Evolutionary conservation across 2,888 invertebrate species (phyloP).

Genomic region (Leptinotarsa haldemani): DNA sequence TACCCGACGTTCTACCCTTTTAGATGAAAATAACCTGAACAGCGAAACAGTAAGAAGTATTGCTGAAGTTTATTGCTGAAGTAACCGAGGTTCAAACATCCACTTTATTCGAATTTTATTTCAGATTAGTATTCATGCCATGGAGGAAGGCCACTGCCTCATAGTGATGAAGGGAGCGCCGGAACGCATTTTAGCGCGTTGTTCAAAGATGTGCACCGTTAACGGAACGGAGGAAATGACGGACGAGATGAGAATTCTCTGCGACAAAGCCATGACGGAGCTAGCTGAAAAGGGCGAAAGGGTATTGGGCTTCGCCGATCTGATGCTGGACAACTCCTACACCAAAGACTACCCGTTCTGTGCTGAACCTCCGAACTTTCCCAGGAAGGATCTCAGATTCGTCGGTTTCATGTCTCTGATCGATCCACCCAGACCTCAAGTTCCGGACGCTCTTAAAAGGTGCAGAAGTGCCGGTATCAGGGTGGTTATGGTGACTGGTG

Average conservation of each 20-base stretch:
- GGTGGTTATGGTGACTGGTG: slow-evolving; percentile 84
- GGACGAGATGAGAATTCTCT: slow-evolving; percentile 68
- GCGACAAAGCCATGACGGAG: slow-evolving; percentile 80
- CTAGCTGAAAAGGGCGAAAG: slow-evolving; percentile 84
- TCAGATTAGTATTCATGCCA: slow-evolving; percentile 73
- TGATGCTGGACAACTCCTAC: slow-evolving; percentile 68
- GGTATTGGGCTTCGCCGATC: slow-evolving; percentile 84
- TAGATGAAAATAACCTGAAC: too few relatives aligned
- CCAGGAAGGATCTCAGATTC: slow-evolving; percentile 73
- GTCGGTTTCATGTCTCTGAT: slow-evolving; percentile 74
- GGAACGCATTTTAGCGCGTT: slow-evolving; percentile 77
- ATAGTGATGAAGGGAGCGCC: slow-evolving; percentile 84
- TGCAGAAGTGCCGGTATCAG: slow-evolving; percentile 84
- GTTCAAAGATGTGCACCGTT: slow-evolving; percentile 71
- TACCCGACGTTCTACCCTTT: too few relatives aligned
- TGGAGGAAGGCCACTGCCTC: slow-evolving; percentile 67
- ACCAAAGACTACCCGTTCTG: slow-evolving; percentile 72
- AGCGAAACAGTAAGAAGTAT: too few relatives aligned
- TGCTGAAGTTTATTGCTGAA: too few relatives aligned
- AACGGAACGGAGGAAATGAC: slow-evolving; percentile 70
- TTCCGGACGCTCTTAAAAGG: slow-evolving; percentile 74
- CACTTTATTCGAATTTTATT: slow-evolving; percentile 27
- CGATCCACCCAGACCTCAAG: slow-evolving; percentile 76
- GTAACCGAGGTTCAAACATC: neutral
- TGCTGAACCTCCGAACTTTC: slow-evolving; percentile 76